Percentiles rank a stretch among this genome's conserved stretches.
phyloP scores from a whole-genome alignment of 1,140 invertebrate species.

The Apis florea region DNA sequence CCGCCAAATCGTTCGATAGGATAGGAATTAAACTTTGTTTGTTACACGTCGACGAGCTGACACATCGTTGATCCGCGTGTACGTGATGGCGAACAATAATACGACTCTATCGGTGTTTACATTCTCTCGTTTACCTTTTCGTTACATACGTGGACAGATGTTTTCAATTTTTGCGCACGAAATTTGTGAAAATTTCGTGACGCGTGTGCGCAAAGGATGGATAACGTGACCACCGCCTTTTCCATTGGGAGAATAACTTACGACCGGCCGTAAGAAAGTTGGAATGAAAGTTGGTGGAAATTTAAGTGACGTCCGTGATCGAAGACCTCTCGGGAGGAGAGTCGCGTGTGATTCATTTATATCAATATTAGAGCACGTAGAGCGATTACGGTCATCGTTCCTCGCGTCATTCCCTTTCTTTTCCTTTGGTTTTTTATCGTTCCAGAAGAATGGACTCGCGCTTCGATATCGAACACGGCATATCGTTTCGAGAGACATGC shows the following conservation, averaged over 20 bases:
- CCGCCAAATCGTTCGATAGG: background rate
- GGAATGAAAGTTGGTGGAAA: constrained; percentile 48
- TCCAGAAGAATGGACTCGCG: background rate
- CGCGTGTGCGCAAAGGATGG: background rate
- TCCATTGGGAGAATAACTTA: constrained; percentile 55
- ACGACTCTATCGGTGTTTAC: background rate
- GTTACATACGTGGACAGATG: no score
- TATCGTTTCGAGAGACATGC: background rate
- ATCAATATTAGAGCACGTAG: constrained; percentile 56
- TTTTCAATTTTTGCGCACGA: background rate
- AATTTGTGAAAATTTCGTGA: constrained; percentile 26
- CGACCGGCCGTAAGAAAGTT: constrained; percentile 48
- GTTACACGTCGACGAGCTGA: background rate
- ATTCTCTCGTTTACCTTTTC: background rate
- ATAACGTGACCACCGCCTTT: background rate
- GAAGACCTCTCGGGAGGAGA: constrained; percentile 52
- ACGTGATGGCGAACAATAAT: background rate
- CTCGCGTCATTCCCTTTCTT: background rate
- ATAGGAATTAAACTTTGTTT: background rate
- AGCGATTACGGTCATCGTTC: constrained; percentile 49
- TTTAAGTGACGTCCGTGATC: constrained; percentile 55
- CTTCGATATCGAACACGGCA: constrained; percentile 22
- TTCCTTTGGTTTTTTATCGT: background rate
- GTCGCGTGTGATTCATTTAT: constrained; percentile 61
- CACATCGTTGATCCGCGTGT: background rate